phyloP scores from a whole-genome alignment of 2,113 vertebrate species.

The Girardinichthys multiradiatus region DNA sequence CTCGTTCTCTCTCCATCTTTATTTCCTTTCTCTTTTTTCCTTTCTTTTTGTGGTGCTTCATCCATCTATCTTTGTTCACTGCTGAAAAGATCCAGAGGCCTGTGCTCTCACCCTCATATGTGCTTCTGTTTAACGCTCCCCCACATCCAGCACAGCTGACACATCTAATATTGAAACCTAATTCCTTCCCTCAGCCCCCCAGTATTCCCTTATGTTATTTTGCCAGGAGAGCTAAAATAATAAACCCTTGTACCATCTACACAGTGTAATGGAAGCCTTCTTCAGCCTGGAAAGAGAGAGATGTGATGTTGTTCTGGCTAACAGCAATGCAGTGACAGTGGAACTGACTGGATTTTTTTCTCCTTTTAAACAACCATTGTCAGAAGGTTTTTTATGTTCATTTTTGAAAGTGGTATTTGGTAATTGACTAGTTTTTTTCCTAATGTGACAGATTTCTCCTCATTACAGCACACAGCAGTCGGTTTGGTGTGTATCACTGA shows the following conservation, averaged over 20 bases:
- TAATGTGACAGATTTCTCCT: background rate
- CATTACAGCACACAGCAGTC: background rate
- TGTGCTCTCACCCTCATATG: constrained; percentile 21
- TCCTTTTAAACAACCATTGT: constrained; percentile 23
- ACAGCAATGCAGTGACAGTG: constrained; percentile 2
- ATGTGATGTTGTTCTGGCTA: constrained; percentile 21
- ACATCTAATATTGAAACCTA: constrained; percentile 64
- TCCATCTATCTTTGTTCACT: constrained; percentile 1
- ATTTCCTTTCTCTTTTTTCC: background rate
- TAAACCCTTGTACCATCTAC: constrained; percentile 63
- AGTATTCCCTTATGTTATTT: constrained; percentile 48
- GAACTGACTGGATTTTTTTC: constrained; percentile 22
- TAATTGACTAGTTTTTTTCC: constrained; percentile 53
- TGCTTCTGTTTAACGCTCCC: constrained; percentile 55
- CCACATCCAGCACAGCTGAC: constrained; percentile 58
- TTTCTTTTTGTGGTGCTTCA: constrained; percentile 3
- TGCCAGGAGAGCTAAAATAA: constrained; percentile 68
- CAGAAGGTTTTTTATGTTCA: background rate
- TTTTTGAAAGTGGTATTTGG: constrained; percentile 33
- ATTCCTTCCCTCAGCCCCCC: constrained; percentile 25
- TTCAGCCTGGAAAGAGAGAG: constrained; percentile 48
- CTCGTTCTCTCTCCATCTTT: background rate
- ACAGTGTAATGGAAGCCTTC: constrained; percentile 61
- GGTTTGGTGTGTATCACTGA: background rate
- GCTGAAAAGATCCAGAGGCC: constrained; percentile 6